A percentile compares a stretch with the other conserved stretches of the same genome.
Conservation (phyloP, 2,113 vertebrate genomes). For the Onychostruthus taczanowskii region DNA sequence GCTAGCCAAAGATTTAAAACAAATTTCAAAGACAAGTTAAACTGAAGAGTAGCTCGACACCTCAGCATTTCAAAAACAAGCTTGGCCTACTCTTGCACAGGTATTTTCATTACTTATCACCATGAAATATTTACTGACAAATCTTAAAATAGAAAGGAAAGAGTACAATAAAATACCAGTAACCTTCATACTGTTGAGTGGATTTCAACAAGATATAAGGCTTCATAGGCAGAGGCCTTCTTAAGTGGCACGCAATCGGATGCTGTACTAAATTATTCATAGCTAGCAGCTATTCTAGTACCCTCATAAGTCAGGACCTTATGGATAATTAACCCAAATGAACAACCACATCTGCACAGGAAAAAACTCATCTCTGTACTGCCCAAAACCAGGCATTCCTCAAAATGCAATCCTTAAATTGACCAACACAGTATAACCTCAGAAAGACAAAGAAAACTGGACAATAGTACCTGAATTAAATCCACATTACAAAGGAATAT, state of each 20-base stretch:
- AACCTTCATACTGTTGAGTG: not conserved
- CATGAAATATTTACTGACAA: not conserved
- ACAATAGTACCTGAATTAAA: not conserved
- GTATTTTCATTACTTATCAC: not conserved
- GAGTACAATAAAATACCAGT: not conserved
- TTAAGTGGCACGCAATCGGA: constrained; percentile 8
- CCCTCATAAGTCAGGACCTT: not conserved
- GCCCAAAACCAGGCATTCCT: not conserved
- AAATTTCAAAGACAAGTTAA: not conserved
- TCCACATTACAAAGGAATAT: not conserved
- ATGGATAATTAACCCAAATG: constrained; percentile 20
- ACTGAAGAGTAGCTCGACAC: not conserved
- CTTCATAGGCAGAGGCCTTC: not conserved
- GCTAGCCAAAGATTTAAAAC: not conserved
- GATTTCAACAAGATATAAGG: not conserved
- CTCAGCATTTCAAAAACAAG: not conserved
- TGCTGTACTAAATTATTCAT: constrained; percentile 65
- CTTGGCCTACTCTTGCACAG: not conserved
- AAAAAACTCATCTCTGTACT: not conserved
- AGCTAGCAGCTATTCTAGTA: constrained; percentile 28
- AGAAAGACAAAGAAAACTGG: not conserved
- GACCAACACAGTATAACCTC: not conserved
- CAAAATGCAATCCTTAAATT: not conserved
- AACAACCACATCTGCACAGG: not conserved
- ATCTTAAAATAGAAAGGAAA: not conserved